phyloP scores from a whole-genome alignment of 2,113 vertebrate species.

The Poeciliopsis prolifica region DNA sequence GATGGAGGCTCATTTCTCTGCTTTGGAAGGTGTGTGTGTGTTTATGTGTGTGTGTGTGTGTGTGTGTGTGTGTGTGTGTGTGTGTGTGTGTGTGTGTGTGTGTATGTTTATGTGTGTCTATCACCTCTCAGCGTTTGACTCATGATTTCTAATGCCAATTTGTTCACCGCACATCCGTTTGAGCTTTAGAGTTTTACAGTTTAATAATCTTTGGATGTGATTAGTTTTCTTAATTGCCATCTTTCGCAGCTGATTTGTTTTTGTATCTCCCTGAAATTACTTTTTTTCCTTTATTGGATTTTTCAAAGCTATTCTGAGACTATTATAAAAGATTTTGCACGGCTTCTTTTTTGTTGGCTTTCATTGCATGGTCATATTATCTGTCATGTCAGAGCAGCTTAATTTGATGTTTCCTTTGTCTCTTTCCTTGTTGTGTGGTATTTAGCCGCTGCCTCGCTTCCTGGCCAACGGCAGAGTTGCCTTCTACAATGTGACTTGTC shows the following conservation, averaged over 20 bases:
- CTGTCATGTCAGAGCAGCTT: constrained; percentile 1
- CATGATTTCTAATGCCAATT: neutral
- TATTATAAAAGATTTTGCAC: neutral
- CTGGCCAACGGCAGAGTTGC: constrained; percentile 60
- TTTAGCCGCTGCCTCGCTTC: constrained; percentile 56
- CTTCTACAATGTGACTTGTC: constrained; percentile 60
- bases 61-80: constrained; percentile 53
- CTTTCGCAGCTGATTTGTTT: neutral
- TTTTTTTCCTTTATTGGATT: neutral
- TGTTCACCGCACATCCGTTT: neutral
- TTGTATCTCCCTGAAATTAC: constrained; percentile 8
- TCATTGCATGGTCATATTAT: constrained; percentile 3
- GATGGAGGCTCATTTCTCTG: constrained; percentile 53
- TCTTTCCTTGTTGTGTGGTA: neutral
- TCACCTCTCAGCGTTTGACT: neutral
- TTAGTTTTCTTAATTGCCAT: constrained; percentile 39
- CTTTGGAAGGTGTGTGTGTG: constrained; percentile 72
- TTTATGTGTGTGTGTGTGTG: neutral
- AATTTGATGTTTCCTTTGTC: neutral
- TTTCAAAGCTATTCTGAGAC: neutral
- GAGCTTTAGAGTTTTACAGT: neutral
- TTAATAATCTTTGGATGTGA: constrained; percentile 36
- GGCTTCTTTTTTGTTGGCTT: constrained; percentile 2
- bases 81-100: constrained; percentile 65
- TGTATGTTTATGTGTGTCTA: neutral